Conservation (phyloP, 2,797 vertebrate species). For the Peromyscus eremicus region DNA sequence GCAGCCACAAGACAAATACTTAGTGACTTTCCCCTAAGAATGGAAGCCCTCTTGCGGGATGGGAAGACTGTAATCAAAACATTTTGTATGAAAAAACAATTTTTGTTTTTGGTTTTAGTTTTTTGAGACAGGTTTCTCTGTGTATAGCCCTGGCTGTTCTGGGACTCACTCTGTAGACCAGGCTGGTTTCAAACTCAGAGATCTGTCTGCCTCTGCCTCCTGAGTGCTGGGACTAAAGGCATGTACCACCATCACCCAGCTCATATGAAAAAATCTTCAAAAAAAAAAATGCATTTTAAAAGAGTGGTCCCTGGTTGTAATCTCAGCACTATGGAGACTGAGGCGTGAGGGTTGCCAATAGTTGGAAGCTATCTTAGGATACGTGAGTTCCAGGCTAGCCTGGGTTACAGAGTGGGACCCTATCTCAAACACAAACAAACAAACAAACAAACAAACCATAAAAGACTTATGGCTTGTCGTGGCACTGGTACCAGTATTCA, state of each 20-base stretch:
- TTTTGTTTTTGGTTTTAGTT: not conserved
- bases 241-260: not conserved
- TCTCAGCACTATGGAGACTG: not conserved
- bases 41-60: constrained; percentile 16
- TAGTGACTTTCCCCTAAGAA: constrained; percentile 32
- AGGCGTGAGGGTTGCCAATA: not conserved
- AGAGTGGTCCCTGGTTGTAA: not conserved
- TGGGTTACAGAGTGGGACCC: not conserved
- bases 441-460: not conserved
- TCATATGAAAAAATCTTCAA: not conserved
- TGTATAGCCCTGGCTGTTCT: not conserved
- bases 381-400: not conserved
- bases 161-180: not conserved
- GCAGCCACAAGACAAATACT: constrained; percentile 25
- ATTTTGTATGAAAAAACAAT: not conserved
- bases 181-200: not conserved
- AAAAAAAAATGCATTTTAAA: not conserved
- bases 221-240: not conserved
- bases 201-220: not conserved
- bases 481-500: not conserved
- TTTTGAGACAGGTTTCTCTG: not conserved
- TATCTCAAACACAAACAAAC: not conserved
- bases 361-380: not conserved
- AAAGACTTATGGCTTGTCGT: not conserved
- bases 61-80: not conserved